Evolutionary conservation across 2,888 invertebrate species (phyloP), one percentile per base, ranked within the genome.

Genomic region (Pharmacophagus antenor): DNA sequence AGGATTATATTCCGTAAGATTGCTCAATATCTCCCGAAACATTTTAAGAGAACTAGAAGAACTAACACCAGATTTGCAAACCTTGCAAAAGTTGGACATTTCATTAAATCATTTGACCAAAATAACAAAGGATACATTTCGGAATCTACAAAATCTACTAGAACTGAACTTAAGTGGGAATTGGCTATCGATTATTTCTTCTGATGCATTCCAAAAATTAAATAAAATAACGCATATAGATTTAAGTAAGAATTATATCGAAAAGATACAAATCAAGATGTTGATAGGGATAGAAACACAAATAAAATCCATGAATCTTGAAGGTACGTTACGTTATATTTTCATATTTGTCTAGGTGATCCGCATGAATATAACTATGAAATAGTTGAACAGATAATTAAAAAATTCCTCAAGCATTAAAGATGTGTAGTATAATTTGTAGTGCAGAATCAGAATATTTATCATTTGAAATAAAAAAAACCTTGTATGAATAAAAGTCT

Each of bases 1-100:
- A 79, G 96, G 96, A 27, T 86, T 98, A 54, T 93, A 93, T 68
- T 93, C 94, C 61, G 90, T 96, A 57, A 91, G 95, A 59, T 80
- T 94, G 58, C 87, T 98, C 42, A 97, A 98, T 85, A 92, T 97
- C 55, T 97, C 97, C 17, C 95, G 94, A 76, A 98, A 98, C 80
- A 93, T 93, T 65, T 89, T 98, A 62, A 94, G 95, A 74, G 95
- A 95, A 67, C 86, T 97, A 55, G 96, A 96, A 80, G 95, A 96
- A 74, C 96, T 97, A 77, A 94, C 96, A 48, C 80, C 91, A 15
- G 96, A 97, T 81, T 91, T 98, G 65, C 93, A 93, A 67, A 94
- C 94, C 63, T 86, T 98, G 67, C 94, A 96, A 85, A 93, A 94
- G 65, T 92, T 97, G 64, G 97, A 97, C 80, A 85, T 97, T 62